Conservation (phyloP, 2,888 invertebrate species). For the Amphipyra tragopoginis region DNA sequence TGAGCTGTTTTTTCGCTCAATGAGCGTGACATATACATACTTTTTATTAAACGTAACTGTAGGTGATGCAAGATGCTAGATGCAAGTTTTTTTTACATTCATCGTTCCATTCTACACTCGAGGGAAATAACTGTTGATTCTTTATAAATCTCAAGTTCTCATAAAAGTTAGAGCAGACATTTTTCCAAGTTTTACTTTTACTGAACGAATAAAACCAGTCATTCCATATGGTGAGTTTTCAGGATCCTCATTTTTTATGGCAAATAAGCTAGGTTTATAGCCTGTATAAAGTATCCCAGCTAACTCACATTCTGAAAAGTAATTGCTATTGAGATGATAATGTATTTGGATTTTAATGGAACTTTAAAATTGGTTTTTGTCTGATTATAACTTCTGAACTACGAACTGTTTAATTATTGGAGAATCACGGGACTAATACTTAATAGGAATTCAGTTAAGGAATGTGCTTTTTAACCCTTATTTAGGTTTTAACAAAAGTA, state of each 20-base stretch:
- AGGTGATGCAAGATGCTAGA: neutral
- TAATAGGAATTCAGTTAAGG: too few relatives aligned
- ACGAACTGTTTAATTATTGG: too few relatives aligned
- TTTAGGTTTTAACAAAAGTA: too few relatives aligned
- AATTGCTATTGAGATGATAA: constrained; percentile 1
- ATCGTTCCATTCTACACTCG: neutral
- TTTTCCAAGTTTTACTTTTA: constrained; percentile 9
- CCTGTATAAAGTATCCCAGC: neutral
- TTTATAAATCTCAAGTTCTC: constrained; percentile 14
- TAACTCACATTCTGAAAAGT: neutral
- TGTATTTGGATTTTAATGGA: neutral
- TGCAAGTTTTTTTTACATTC: constrained; percentile 6
- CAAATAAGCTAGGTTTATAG: neutral
- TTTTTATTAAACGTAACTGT: too few relatives aligned
- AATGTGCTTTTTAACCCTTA: too few relatives aligned
- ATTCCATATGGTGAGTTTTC: neutral
- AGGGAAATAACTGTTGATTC: constrained; percentile 9
- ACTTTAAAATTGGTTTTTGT: neutral
- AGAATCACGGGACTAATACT: too few relatives aligned
- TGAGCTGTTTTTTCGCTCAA: too few relatives aligned
- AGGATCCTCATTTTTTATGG: neutral
- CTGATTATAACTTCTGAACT: too few relatives aligned
- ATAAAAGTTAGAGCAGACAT: constrained; percentile 7
- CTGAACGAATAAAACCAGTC: neutral
- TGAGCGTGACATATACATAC: too few relatives aligned